Evolutionary conservation across 2,113 vertebrate species (phyloP).

Genomic region (Microcebus jonahi): DNA sequence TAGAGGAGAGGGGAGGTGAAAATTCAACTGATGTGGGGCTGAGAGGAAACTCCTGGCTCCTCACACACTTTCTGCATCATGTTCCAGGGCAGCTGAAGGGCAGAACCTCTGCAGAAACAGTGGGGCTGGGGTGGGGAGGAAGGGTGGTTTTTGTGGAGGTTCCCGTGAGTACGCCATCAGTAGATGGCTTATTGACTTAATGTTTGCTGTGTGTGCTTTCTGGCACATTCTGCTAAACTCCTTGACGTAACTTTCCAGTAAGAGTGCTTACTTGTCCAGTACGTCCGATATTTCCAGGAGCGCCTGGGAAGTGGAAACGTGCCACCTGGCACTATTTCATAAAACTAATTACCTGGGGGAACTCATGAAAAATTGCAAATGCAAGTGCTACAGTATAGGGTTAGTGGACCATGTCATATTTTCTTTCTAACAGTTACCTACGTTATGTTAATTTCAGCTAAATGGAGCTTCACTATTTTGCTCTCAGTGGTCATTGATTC

Average conservation of each 20-base stretch:
- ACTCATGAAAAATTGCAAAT: slow-evolving; percentile 12
- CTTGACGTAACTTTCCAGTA: not conserved
- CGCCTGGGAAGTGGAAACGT: not conserved
- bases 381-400: not conserved
- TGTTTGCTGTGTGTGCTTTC: not conserved
- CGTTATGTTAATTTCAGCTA: not conserved
- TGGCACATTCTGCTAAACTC: not conserved
- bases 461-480: not conserved
- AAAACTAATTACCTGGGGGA: slow-evolving; percentile 1
- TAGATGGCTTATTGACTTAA: not conserved
- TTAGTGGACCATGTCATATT: not conserved
- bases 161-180: not conserved
- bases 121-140: not conserved
- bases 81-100: not conserved
- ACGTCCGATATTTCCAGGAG: not conserved
- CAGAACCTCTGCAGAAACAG: not conserved
- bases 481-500: not conserved
- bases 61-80: not conserved
- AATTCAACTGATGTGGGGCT: not conserved
- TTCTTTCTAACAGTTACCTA: slow-evolving; percentile 2
- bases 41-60: not conserved
- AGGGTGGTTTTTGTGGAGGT: not conserved
- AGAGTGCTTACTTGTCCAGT: not conserved
- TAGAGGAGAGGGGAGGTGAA: not conserved
- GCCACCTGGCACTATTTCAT: not conserved